phyloP scores from a whole-genome alignment of 2,888 invertebrate species.

The Fragum fragum region DNA sequence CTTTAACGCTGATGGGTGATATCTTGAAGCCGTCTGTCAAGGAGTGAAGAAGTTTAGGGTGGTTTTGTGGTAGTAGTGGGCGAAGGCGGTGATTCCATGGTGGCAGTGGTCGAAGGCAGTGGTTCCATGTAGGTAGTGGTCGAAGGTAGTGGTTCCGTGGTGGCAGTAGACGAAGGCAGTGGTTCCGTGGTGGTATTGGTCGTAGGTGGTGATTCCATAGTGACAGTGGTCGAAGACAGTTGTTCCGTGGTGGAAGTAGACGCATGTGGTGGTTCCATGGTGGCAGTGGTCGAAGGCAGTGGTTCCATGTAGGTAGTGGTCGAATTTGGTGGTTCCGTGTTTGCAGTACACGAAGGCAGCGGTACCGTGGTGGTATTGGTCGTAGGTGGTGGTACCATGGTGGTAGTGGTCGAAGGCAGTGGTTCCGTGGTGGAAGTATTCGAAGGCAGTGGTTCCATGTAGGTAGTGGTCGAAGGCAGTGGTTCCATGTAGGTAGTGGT shows the following conservation, averaged over 20 bases:
- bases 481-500: too few relatives aligned
- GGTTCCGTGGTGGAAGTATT: too few relatives aligned
- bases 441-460: too few relatives aligned
- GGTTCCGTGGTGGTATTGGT: neutral
- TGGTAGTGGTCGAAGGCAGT: too few relatives aligned
- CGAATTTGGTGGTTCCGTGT: neutral
- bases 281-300: neutral
- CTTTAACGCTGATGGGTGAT: constrained; percentile 1
- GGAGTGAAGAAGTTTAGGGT: too few relatives aligned
- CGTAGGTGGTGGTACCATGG: too few relatives aligned
- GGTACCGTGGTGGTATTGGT: neutral
- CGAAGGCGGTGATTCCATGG: too few relatives aligned
- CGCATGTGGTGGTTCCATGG: neutral
- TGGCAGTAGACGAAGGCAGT: neutral
- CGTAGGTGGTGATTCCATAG: neutral
- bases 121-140: too few relatives aligned
- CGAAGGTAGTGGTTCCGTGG: neutral
- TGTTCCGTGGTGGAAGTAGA: neutral
- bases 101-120: too few relatives aligned
- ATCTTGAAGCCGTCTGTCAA: too few relatives aligned
- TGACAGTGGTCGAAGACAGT: neutral
- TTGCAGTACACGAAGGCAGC: neutral
- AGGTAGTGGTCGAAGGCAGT: too few relatives aligned
- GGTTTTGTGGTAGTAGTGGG: too few relatives aligned
- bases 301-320: neutral